A percentile compares a stretch with the other conserved stretches of the same genome.
These are phyloP conservation scores for Oligia latruncula DNA, from an alignment of 2,888 invertebrate species.

Conservation along the genomic window DNA sequence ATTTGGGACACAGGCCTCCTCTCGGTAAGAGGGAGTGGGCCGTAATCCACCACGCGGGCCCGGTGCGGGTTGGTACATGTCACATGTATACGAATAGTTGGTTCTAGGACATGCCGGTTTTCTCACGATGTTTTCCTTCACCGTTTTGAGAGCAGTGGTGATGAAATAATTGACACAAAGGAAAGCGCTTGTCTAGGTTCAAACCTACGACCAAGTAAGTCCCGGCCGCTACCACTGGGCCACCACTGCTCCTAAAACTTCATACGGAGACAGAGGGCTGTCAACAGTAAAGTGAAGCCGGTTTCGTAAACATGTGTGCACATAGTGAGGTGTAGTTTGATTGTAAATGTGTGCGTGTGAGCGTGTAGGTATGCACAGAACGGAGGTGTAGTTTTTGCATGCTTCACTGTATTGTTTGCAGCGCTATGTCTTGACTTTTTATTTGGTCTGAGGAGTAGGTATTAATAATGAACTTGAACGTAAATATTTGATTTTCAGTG, in stretches of 20 bases:
- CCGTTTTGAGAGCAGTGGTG: too few relatives aligned
- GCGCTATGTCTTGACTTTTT: too few relatives aligned
- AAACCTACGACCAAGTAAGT: not conserved
- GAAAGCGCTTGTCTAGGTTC: not conserved
- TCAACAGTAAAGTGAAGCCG: too few relatives aligned
- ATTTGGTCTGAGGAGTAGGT: constrained; percentile 11
- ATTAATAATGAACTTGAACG: constrained; percentile 51
- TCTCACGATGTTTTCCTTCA: not conserved
- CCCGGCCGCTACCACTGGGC: not conserved
- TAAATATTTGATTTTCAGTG: constrained; percentile 58
- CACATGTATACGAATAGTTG: not conserved
- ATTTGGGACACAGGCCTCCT: not conserved
- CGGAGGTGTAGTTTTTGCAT: too few relatives aligned
- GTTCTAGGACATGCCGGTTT: not conserved
- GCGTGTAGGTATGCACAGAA: too few relatives aligned
- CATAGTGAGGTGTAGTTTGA: too few relatives aligned
- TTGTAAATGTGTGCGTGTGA: too few relatives aligned
- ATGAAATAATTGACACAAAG: not conserved
- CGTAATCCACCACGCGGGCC: not conserved
- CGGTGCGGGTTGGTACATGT: not conserved
- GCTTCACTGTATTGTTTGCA: too few relatives aligned
- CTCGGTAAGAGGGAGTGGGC: not conserved
- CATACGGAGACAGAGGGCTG: not conserved
- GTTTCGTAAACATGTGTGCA: too few relatives aligned
- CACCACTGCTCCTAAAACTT: not conserved